Conservation (phyloP, 1,140 invertebrate genomes). For the Oppia nitens region DNA sequence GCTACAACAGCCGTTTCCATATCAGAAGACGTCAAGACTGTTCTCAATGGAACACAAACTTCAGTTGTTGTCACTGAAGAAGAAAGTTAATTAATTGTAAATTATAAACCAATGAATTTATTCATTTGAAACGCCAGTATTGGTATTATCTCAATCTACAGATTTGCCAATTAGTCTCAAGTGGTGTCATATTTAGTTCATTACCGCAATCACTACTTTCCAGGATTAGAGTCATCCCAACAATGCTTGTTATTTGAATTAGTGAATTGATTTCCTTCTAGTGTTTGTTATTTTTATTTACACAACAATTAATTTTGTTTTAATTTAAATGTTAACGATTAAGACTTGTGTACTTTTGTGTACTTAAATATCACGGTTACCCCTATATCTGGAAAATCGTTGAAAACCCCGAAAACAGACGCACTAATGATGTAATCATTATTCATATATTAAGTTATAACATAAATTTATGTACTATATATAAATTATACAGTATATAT, state of each 20-base stretch:
- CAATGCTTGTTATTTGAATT: neutral
- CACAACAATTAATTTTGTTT: neutral
- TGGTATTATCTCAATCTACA: neutral
- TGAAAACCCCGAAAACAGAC: no score
- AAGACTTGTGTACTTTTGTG: neutral
- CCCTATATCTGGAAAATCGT: no score
- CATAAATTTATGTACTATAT: no score
- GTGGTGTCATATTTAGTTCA: neutral
- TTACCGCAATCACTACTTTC: neutral
- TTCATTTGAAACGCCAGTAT: no score
- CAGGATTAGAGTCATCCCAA: neutral
- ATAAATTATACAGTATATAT: no score
- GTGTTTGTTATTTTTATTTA: neutral
- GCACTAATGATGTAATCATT: neutral
- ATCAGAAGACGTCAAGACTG: conserved; percentile 9
- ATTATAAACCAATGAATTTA: no score
- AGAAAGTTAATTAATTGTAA: conserved; percentile 15
- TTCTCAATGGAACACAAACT: conserved; percentile 11
- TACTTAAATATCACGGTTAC: neutral
- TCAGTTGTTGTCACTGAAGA: conserved; percentile 3
- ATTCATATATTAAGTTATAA: neutral
- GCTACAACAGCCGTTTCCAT: neutral
- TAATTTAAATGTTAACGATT: neutral
- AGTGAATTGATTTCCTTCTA: neutral
- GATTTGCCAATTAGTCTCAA: neutral